Evolutionary conservation across 37 sponge, comb jelly and placozoan genomes (phyloP), one percentile per base, ranked within the genome.

Genomic region (Cladorhizidae sp.): DNA sequence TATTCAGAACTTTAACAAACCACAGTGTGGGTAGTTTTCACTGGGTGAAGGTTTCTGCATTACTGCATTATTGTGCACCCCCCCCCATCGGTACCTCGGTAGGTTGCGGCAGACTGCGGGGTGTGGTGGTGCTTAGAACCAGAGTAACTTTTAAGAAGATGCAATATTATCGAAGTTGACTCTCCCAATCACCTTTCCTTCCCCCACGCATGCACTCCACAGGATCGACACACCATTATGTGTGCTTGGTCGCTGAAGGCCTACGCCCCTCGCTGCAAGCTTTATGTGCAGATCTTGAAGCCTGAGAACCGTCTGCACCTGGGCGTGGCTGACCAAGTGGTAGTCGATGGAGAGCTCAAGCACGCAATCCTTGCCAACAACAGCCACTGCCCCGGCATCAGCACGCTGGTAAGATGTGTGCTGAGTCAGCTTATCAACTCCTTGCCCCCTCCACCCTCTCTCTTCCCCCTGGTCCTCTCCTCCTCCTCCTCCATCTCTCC

Each of bases 201-300:
- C 28, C 12, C 28, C 5, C 28, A 28, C 18, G n/a, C 18, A 23
- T 12, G 18, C 3, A 23, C 28, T 6, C 28, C 61, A 29, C 77
- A 91, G 92, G 94, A 93, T 57, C 83, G 78, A 78, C 84, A 89
- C 63, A 89, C 87, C 0, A 77, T 93, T 26, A 73, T 93, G 64
- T 43, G 90, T 79, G 90, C 90, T 6, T 89, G 90, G 87, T 51
- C 94, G 0, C 55, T 93, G 25, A 85, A 65, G 54, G 74, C 64
- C 73, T 86, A 58, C 43, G 87, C 90, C 38, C 93, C 93, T 15
- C 25, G 72, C 33, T 67, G 74, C 69, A 80, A 76, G 36, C 80
- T 93, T 17, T 86, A 83, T 41, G 94, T 93, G 1, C 94, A 93
- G 61, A 78, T 89, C 15, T 81, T 89, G 18, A 71, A 83, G 36